Percentiles rank a stretch among this genome's conserved stretches.
Evolutionary conservation across 2,797 vertebrate species (phyloP).

Genomic region (Graptemys geographica): DNA sequence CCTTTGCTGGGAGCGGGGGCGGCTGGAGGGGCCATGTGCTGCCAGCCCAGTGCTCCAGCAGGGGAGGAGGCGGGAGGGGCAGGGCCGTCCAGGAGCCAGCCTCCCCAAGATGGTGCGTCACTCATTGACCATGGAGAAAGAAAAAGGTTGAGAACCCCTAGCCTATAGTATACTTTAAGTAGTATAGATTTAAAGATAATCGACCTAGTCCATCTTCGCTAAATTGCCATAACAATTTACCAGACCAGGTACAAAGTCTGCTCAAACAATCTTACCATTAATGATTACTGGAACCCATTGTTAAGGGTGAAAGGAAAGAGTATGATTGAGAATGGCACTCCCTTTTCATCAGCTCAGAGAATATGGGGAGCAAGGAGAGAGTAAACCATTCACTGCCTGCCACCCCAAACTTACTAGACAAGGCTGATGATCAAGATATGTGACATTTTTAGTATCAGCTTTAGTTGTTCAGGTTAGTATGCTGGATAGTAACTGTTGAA

Average conservation of each 20-base stretch:
- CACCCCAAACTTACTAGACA: not conserved
- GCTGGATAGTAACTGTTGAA: not conserved
- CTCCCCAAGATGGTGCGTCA: too few relatives aligned
- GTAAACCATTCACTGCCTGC: not conserved
- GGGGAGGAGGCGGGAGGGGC: too few relatives aligned
- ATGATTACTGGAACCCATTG: not conserved
- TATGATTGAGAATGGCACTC: not conserved
- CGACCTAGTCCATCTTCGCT: not conserved
- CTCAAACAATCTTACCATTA: not conserved
- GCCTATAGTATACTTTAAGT: too few relatives aligned
- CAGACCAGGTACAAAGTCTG: not conserved
- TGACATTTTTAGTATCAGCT: not conserved
- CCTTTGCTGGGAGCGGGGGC: too few relatives aligned
- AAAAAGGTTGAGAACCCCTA: too few relatives aligned
- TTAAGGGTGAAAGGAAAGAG: not conserved
- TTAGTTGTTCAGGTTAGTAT: not conserved
- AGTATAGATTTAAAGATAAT: too few relatives aligned
- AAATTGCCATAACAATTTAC: not conserved
- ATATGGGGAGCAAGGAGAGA: not conserved
- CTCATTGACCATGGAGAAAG: too few relatives aligned
- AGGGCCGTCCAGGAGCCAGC: too few relatives aligned
- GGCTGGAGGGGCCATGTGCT: too few relatives aligned
- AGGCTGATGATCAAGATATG: not conserved
- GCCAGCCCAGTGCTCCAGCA: too few relatives aligned
- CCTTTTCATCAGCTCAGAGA: not conserved